Base-by-base conservation (phyloP, 1,140 invertebrate species). In the Brachionus calyciflorus region DNA sequence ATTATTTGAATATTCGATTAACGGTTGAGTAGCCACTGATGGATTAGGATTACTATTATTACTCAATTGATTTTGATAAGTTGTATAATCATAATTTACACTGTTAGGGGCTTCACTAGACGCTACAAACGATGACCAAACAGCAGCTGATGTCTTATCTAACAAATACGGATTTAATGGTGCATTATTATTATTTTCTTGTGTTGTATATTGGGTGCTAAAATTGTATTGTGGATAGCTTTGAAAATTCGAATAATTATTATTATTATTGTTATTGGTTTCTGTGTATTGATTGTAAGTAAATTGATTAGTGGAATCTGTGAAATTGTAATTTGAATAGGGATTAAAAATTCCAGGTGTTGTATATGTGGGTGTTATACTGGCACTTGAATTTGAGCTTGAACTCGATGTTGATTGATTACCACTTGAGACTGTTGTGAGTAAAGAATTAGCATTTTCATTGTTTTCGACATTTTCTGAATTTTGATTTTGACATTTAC, bases 401-500 rank as follows among this genome's bases (percentile, higher is more conserved):
- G 60, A 65, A 65, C 3, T 46, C 0, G 55, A n/a, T n/a, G n/a
- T n/a, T n/a, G n/a, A 60, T 33, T 60, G 55, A 37, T 60, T 60
- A 33, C n/a, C 55, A 19, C 28, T 24, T 19, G 65, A 65, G 4
- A 46, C 60, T 21, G 33, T 5, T 30, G 60, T 30, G n/a, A 51
- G 1, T 9, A 51, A 2, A 26, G 2, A 33, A 33, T 37, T 41
- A 9, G 44, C 19, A 26, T 51, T 49, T 40, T 70, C 65, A 40
- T 21, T 10, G 24, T 70, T 48, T 28, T 70, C 49, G 28, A 21
- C 24, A 14, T 49, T 76, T 28, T 60, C 55, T 17, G 30, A 33
- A 28, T 21, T 41, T n/a, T 28, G n/a, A 24, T 40, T 3, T n/a
- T 46, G 55, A 21, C 49, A 77, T 49, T 77, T 77, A 30, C 76